Evolutionary conservation across 2,113 vertebrate genomes (phyloP), one percentile per base, ranked within the genome.

Genomic region (Laticauda laticaudata): DNA sequence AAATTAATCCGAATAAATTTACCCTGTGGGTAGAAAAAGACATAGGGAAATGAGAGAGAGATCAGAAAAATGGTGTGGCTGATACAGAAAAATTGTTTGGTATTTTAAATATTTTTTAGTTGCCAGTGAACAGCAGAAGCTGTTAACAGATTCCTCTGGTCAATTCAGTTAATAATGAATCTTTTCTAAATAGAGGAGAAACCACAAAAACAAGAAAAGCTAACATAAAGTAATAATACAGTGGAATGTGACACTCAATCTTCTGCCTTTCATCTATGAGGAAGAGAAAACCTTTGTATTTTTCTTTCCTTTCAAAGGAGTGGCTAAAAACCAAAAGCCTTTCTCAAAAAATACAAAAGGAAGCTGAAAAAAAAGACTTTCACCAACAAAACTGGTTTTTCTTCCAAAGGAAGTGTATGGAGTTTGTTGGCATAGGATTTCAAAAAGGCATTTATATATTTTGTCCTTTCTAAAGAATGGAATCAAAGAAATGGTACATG

Each of bases 1-100:
- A 99, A 99, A 97, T 99, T 99, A 96, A 99, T 98, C 81, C 98
- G 97, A 96, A 99, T 99, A 97, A 99, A 99, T 93, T 99, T 99
- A 54, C 98, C 98, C 98, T 99, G 51, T 9, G 54, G 24, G 59
- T 53, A 26, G 39, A n/a, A 43, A 51, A 2, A n/a, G 14, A 9
- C 2, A 56, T 53, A 94, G 8, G 21, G 1, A 57, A 45, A 56
- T 59, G 45, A 45, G 26, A 9, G 51, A 48, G 10, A 1, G 3
- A 21, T 87, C 61, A 91, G 21, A 81, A 56, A 21, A 91, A 45
- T 1, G 7, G 6, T 34, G 23, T 12, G 1, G 21, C 2, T 1
- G 9, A 26, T 26, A 12, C 14, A 12, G 88, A 56, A 57, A 9
- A 57, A 23, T 39, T 56, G 29, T 55, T 18, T n/a, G 26, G 87